Evolutionary conservation across 2,888 invertebrate genomes (phyloP).

Genomic region (Quadroppia sp.): DNA sequence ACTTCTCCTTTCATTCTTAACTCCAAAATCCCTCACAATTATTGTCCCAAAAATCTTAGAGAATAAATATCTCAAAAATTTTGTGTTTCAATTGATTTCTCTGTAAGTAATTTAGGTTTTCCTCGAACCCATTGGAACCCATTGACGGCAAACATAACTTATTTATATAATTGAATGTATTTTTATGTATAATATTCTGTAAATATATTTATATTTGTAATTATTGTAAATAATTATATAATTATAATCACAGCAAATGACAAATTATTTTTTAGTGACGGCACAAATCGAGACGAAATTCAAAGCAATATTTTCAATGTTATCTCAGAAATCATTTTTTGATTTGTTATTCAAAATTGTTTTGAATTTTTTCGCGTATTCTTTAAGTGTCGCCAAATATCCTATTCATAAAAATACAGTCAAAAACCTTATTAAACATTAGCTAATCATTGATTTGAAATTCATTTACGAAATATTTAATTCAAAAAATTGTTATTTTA

Average conservation of each 20-base stretch:
- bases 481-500: too few relatives aligned
- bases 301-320: not conserved
- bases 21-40: not conserved
- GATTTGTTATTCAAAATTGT: not conserved
- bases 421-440: not conserved
- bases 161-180: slow-evolving; percentile 22
- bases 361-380: not conserved
- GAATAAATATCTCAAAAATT: slow-evolving; percentile 22
- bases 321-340: not conserved
- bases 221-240: too few relatives aligned
- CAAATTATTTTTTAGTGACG: too few relatives aligned
- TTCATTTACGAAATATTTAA: too few relatives aligned
- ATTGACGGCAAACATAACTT: not conserved
- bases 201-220: too few relatives aligned
- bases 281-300: too few relatives aligned
- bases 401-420: not conserved
- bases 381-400: not conserved
- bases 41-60: not conserved
- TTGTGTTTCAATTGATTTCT: not conserved
- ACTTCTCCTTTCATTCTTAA: slow-evolving; percentile 6
- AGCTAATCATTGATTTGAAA: too few relatives aligned
- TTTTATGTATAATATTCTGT: too few relatives aligned
- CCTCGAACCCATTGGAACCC: slow-evolving; percentile 7
- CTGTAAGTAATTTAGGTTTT: slow-evolving; percentile 11
- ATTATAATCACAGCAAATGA: too few relatives aligned